Evolutionary conservation across 2,888 invertebrate genomes (phyloP).

Genomic region (Ophonus ardosiacus): DNA sequence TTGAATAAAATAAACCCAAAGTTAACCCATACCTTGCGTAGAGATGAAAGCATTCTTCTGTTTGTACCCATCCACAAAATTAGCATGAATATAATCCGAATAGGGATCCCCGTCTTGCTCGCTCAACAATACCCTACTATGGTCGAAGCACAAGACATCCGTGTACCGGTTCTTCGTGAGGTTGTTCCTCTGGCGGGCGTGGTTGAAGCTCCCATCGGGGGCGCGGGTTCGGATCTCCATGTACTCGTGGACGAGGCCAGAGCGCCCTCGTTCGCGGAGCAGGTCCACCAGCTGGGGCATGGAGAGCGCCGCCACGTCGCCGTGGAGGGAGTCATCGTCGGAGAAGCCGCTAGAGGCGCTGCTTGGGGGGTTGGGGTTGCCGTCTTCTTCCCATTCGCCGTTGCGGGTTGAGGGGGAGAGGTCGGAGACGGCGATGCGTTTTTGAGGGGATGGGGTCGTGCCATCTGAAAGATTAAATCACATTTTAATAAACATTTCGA

Average conservation of each 20-base stretch:
- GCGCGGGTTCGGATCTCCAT: slow-evolving; percentile 85
- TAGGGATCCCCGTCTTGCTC: slow-evolving; percentile 83
- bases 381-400: slow-evolving; percentile 76
- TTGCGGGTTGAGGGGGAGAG: slow-evolving; percentile 74
- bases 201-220: slow-evolving; percentile 82
- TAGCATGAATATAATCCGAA: slow-evolving; percentile 97
- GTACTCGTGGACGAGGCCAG: slow-evolving; percentile 92
- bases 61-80: slow-evolving; percentile 98
- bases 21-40: slow-evolving; percentile 87
- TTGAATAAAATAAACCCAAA: too few species aligned
- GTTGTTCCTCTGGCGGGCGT: slow-evolving; percentile 88
- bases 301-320: slow-evolving; percentile 83
- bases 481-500: background rate
- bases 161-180: slow-evolving; percentile 93
- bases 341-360: slow-evolving; percentile 91
- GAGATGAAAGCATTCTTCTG: slow-evolving; percentile 98
- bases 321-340: slow-evolving; percentile 92
- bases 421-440: slow-evolving; percentile 74
- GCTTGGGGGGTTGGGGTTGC: slow-evolving; percentile 82
- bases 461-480: slow-evolving; percentile 70
- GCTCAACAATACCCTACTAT: slow-evolving; percentile 92
- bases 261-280: slow-evolving; percentile 86
- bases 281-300: slow-evolving; percentile 87
- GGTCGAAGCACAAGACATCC: slow-evolving; percentile 97
- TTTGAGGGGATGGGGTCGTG: slow-evolving; percentile 74